These are phyloP conservation scores for Pinna nobilis DNA, from an alignment of 1,140 invertebrate species.

Conservation along the genomic window DNA sequence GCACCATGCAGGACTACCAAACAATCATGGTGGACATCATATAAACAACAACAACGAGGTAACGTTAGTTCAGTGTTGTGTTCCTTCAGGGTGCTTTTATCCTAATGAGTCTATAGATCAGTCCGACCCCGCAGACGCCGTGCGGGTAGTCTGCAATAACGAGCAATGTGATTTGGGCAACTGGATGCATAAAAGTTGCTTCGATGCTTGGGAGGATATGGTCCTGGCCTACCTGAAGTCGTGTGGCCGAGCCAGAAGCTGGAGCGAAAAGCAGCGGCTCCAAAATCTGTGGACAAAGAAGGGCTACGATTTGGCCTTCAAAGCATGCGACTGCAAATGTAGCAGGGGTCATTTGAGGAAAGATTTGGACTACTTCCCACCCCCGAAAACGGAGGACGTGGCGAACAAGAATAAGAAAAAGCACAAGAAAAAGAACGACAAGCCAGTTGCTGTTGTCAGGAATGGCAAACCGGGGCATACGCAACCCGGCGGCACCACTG, in stretches of 20 bases:
- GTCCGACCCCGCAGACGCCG: conserved; percentile 83
- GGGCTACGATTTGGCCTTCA: conserved; percentile 95
- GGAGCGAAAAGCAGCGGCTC: conserved; percentile 93
- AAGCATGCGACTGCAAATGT: conserved; percentile 85
- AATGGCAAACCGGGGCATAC: conserved; percentile 36
- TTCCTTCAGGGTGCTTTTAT: conserved; percentile 55
- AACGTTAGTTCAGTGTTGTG: conserved; percentile 57
- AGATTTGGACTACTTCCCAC: conserved; percentile 91
- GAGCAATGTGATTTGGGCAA: conserved; percentile 89
- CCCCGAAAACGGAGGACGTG: conserved; percentile 61
- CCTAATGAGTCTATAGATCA: conserved; percentile 80
- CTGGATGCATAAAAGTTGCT: conserved; percentile 97
- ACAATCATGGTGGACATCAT: background rate
- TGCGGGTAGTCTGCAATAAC: conserved; percentile 96
- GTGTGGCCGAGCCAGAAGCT: conserved; percentile 91
- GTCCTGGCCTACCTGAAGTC: conserved; percentile 91
- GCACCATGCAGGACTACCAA: background rate
- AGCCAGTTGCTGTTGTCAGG: conserved; percentile 75
- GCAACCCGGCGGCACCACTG: background rate
- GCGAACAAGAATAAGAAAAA: conserved; percentile 75
- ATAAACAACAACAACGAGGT: conserved; percentile 47
- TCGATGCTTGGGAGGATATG: conserved; percentile 92
- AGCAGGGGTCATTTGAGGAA: conserved; percentile 94
- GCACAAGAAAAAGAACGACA: conserved; percentile 77
- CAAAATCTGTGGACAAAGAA: conserved; percentile 99